Evolutionary conservation across 2,797 vertebrate genomes (phyloP), one percentile per base, ranked within the genome.

Genomic region (Rhynchonycteris naso): DNA sequence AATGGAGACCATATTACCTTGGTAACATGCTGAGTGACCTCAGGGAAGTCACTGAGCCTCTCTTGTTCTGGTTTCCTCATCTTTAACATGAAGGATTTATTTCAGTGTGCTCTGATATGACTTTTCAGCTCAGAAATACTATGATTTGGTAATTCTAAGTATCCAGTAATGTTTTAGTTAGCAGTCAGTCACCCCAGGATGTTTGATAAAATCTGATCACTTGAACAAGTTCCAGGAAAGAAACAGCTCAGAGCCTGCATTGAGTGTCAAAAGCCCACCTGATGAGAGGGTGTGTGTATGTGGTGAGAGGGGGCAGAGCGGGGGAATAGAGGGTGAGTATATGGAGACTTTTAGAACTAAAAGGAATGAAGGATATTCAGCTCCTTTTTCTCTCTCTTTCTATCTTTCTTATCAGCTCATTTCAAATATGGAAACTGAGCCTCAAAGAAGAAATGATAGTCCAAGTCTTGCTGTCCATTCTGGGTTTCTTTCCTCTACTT

Each of bases 181-280:
- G 96, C 83, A 86, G 35, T 88, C 21, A 12, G 71, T 86, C 96
- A 91, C 84, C 86, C 94, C 95, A 94, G 95, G 97, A 95, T 95
- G 86, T 96, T 97, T 95, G 95, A 95, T 96, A 96, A 95, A 92
- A 96, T 91, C 95, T 97, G 69, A 96, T 96, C 86, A 87, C 78
- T 96, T 96, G 96, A 92, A 93, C 75, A 88, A 92, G 74, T 50
- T 83, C 94, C 94, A 96, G 82, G 78, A 93, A 92, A 81, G 66
- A 79, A 94, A 88, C 59, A 79, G 83, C 96, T 86, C 93, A 92
- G 94, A 95, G 91, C 71, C 66, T 86, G 79, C 5, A 1, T 69
- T 93, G 69, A 26, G 85, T 88, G 33, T 75, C 47, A 50, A 59
- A 76, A 95, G 95, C 91, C 96, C 95, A 96, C 91, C 90, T 95